Conservation (phyloP, 1,140 invertebrate genomes). For the Ylistrum balloti region DNA sequence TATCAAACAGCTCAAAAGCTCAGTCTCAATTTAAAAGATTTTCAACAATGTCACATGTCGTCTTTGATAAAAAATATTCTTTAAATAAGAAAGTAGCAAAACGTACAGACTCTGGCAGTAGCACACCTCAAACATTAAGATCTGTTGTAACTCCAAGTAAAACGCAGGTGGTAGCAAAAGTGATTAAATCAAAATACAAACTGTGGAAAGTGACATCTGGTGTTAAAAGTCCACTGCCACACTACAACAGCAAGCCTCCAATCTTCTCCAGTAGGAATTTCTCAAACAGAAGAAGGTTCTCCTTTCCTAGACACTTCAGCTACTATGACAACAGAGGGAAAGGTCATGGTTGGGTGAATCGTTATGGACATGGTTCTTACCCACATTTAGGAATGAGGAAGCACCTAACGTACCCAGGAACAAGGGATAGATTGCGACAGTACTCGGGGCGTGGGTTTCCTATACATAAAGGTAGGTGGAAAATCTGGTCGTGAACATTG, state of each 20-base stretch:
- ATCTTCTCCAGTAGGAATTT: not conserved
- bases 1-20: not conserved
- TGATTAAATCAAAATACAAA: constrained; percentile 65
- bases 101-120: not conserved
- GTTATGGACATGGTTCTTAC: not conserved
- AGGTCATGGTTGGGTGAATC: not conserved
- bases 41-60: not conserved
- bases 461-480: not conserved
- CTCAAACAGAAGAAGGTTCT: not conserved
- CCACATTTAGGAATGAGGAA: not conserved
- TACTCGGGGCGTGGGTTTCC: not conserved
- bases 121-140: not conserved
- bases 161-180: constrained; percentile 51
- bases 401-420: not conserved
- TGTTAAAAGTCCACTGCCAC: not conserved
- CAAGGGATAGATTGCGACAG: not conserved
- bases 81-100: constrained; percentile 36
- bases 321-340: not conserved
- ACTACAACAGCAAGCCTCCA: not conserved
- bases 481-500: too few relatives aligned
- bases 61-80: constrained; percentile 32
- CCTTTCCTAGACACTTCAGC: not conserved
- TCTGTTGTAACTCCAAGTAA: not conserved
- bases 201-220: constrained; percentile 51
- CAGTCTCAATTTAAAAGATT: not conserved